Base-by-base conservation (phyloP, 1,140 invertebrate species). In the Pollicipes pollicipes region DNA sequence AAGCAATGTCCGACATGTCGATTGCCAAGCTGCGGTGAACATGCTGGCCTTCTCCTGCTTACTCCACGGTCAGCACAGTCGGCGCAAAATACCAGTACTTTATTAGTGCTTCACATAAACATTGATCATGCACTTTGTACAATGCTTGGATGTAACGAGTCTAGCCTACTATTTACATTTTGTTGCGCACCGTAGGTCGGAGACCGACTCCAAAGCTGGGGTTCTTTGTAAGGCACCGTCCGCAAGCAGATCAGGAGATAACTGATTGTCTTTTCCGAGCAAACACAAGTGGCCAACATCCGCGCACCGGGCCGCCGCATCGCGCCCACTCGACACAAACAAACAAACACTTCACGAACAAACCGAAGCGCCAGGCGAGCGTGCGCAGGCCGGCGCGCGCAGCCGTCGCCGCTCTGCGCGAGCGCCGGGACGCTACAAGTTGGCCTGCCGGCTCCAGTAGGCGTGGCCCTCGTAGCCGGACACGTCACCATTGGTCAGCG, bases 211-310 rank as follows among this genome's bases (percentile, higher is more conserved):
- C n/a, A n/a, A n/a, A 21, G 45, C 32, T 4, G 13, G 8, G 24
- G 2, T 24, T 58, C 45, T 21, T 58, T 58, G 24, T 58, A 58
- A 21, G 45, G 45, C 45, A 58, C 13, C 45, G 45, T 10, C 45
- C 21, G 45, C 10, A 10, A 10, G 13, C 45, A 58, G 45, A 58
- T 58, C 6, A 6, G 45, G 45, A n/a, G n/a, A n/a, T n/a, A n/a
- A n/a, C 45, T 58, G 45, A 58, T 58, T 58, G 45, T 58, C 45
- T 58, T 58, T 58, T 58, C 45, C 45, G 45, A 58, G 45, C 45
- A 58, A 58, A 58, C 45, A 58, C 35, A 24, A 58, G 24, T 24
- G 45, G 45, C 45, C 6, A 35, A 35, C 45, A 58, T 58, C 45
- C 45, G 13, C 45, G 21, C 45, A 58, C 45, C n/a, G n/a, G n/a